Evolutionary conservation across 2,888 invertebrate genomes (phyloP), one percentile per base, ranked within the genome.

Genomic region (Cepaea hortensis): DNA sequence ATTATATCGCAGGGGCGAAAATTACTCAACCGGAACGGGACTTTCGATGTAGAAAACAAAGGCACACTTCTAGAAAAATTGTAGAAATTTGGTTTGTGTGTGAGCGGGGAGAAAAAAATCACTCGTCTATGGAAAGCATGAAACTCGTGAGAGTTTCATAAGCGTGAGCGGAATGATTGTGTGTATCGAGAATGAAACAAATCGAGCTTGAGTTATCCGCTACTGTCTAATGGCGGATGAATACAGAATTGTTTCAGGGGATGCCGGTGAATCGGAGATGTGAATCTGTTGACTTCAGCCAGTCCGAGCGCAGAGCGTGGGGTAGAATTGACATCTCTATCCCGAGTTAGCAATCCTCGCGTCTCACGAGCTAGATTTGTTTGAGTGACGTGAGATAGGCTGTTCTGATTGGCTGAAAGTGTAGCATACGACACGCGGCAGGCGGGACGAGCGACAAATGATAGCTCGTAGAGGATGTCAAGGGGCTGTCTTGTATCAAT

Each of bases 391-490:
- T 48, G 1, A 3, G 11, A 35, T 4, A n/a, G 7, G 7, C 46
- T 48, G 50, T 55, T 48, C 77, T 79, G 80, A 73, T 81, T 80
- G 85, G 81, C 73, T 55, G 23, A 18, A 15, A 48, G 35, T 23
- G 46, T 46, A n/a, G 68, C 50, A 13, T 23, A 23, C 46, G 76
- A 77, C 35, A 35, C 48, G 68, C 15, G 20, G 65, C 76, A 20
- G 80, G 85, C 77, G 68, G 84, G 79, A 46, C 84, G 65, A 85
- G 85, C 85, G 61, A 72, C 70, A 50, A 85, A 72, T 70, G 72
- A 50, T 62, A 55, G 80, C 80, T 35, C 68, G 70, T n/a, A 61
- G 23, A 62, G 50, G n/a, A 46, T 65, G 79, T 79, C 68, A 77
- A 65, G 11, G 85, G 80, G 46, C 79, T 61, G 85, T 72, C 55